These are phyloP conservation scores for Leptosomus discolor DNA, from an alignment of 2,113 vertebrate genomes.

Conservation along the genomic window DNA sequence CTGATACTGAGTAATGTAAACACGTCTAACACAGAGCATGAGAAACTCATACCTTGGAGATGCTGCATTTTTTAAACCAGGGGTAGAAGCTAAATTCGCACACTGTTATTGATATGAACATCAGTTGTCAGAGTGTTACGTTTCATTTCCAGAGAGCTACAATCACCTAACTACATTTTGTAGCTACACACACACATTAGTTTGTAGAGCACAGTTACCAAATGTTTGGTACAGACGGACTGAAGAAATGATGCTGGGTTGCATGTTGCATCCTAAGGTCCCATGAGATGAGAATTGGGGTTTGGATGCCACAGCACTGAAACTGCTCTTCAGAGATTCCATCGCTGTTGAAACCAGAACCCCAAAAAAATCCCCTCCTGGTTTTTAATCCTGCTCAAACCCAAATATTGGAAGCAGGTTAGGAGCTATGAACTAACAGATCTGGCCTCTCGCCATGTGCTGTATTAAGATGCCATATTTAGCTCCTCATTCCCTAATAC, in stretches of 20 bases:
- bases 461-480: conserved; percentile 36
- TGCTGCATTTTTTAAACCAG: neutral
- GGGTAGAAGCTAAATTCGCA: neutral
- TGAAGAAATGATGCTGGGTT: neutral
- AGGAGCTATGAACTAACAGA: conserved; percentile 5
- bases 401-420: conserved; percentile 6
- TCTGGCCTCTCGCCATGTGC: neutral
- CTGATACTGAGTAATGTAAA: neutral
- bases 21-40: accelerated
- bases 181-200: neutral
- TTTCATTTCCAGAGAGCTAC: neutral
- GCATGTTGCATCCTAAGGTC: neutral
- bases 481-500: neutral
- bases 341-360: neutral
- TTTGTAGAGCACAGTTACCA: neutral
- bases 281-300: neutral
- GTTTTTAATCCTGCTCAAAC: conserved; percentile 1
- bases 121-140: neutral
- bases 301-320: neutral
- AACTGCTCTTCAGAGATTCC: neutral
- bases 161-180: neutral
- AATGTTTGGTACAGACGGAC: neutral
- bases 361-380: neutral
- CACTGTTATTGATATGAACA: neutral
- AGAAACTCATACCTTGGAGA: neutral